Base-by-base conservation (phyloP, 1,140 invertebrate genomes). In the Calliphora vicina region DNA sequence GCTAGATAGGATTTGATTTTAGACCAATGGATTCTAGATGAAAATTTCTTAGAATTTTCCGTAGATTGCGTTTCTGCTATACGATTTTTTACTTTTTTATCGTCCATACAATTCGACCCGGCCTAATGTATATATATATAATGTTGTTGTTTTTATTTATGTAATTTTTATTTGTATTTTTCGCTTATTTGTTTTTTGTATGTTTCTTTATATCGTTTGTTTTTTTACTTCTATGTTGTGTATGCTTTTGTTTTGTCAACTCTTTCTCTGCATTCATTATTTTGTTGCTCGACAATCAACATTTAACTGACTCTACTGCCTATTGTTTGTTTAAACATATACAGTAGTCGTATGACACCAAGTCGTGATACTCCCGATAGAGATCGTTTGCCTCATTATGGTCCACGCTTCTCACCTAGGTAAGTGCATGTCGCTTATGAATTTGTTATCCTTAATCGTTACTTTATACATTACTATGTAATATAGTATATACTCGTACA, bases 391-490 rank as follows among this genome's bases (percentile, higher is more conserved):
- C 96, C 95, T 84, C 96, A 97, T 92, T 95, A 96, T 91, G 96
- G 96, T 85, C 96, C 96, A 82, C 92, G 96, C 90, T 97, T 97
- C 92, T 95, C 95, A 92, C 93, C 95, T 74, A 93, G 91, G 91
- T 90, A 94, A 93, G 93, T 94, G 57, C 80, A 42, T 82, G 27
- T 71, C 45, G 45, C 57, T 67, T 29, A 61, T 25, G n/a, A 29
- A 61, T 81, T 1, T 23, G 2, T 25, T 67, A 10, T 67, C 29
- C 45, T 76, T 35, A n/a, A n/a, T 42, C 73, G 26, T 29, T 35
- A 13, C 17, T 35, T 35, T 45, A 42, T 13, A n/a, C 17, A 43
- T 80, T 25, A 35, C 13, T 76, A 76, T 76, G 35, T 26, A 27
- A n/a, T n/a, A n/a, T n/a, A n/a, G 3, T n/a, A 17, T 57, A n/a